phyloP scores from a whole-genome alignment of 2,797 vertebrate genomes.

The Gymnocypris eckloni region DNA sequence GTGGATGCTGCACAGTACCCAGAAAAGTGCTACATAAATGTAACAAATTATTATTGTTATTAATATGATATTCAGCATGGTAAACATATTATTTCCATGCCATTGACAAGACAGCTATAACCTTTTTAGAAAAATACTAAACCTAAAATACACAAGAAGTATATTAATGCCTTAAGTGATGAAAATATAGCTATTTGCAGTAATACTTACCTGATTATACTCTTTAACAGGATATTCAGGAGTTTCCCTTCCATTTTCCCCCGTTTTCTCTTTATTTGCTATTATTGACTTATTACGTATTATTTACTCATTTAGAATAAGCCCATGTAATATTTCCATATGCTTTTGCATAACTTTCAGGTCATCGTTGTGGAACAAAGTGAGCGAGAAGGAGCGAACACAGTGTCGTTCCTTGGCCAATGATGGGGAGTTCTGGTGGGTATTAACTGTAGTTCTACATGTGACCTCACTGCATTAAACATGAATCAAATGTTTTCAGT shows the following conservation, averaged over 20 bases:
- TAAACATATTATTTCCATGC: neutral
- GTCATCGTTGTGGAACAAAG: slow-evolving; percentile 71
- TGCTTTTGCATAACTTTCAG: slow-evolving; percentile 55
- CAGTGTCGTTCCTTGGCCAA: slow-evolving; percentile 62
- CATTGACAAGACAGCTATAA: neutral
- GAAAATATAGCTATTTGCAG: neutral
- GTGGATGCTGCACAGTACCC: no score
- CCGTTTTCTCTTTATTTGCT: neutral
- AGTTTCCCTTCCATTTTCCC: neutral
- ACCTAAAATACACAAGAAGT: neutral
- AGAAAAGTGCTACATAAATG: no score
- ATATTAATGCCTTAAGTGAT: neutral
- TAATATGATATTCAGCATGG: neutral
- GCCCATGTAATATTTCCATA: neutral
- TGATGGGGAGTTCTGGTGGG: slow-evolving; percentile 82
- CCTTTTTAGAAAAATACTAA: neutral
- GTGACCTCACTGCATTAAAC: neutral
- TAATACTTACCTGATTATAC: neutral
- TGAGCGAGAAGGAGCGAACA: slow-evolving; percentile 65
- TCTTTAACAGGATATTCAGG: neutral
- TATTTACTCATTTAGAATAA: neutral
- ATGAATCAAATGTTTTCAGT: neutral
- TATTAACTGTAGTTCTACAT: neutral
- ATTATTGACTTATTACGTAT: neutral
- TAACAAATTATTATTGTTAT: no score